phyloP scores from a whole-genome alignment of 2,888 invertebrate genomes.

The Pyrrhosoma nymphula region DNA sequence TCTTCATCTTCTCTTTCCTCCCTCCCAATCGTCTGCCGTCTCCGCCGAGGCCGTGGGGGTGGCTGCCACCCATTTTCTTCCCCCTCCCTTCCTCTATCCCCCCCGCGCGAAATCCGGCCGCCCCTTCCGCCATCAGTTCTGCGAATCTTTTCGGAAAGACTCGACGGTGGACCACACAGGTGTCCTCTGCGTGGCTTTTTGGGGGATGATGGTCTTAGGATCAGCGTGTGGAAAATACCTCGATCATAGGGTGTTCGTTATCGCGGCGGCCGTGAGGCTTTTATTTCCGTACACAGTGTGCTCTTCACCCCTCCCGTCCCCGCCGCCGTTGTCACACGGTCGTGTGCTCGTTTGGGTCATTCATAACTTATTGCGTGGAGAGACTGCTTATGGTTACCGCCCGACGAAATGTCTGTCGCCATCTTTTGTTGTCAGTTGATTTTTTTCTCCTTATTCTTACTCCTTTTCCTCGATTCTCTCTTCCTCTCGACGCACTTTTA shows the following conservation, averaged over 20 bases:
- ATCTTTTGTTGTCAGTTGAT: not conserved
- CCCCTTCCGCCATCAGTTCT: not conserved
- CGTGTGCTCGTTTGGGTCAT: not conserved
- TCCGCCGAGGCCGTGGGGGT: not conserved
- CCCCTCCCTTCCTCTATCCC: not conserved
- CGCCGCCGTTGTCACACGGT: not conserved
- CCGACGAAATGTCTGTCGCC: not conserved
- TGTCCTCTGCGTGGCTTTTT: not conserved
- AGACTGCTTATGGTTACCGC: not conserved
- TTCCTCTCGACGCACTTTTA: too few species aligned
- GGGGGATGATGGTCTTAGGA: not conserved
- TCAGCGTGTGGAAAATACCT: not conserved
- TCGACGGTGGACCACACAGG: not conserved
- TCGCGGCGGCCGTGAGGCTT: not conserved
- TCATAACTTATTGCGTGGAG: not conserved
- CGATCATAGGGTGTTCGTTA: not conserved
- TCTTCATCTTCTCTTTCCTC: not conserved
- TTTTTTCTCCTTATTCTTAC: too few species aligned
- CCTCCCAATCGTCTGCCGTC: not conserved
- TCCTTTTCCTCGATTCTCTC: too few species aligned
- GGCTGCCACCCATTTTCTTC: not conserved
- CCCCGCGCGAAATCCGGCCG: not conserved
- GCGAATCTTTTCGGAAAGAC: not conserved
- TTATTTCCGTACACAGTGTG: not conserved
- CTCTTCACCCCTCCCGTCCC: not conserved